Conservation (phyloP, 2,113 vertebrate species). For the Brevimyrus niger region DNA sequence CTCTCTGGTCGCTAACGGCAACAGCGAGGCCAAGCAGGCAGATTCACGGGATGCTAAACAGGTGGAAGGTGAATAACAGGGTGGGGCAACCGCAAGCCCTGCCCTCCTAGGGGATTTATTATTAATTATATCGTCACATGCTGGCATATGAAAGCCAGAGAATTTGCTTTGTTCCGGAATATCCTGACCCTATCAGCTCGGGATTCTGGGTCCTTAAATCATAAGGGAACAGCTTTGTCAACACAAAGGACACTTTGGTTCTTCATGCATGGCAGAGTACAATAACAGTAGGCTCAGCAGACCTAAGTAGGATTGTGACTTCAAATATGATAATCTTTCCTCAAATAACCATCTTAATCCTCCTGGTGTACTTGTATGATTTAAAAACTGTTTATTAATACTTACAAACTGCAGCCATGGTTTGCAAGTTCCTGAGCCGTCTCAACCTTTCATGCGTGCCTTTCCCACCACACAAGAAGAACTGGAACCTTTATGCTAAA, state of each 20-base stretch:
- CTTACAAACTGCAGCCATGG: background rate
- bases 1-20: background rate
- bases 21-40: background rate
- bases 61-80: background rate
- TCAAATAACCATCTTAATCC: background rate
- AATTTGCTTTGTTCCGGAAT: background rate
- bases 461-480: background rate
- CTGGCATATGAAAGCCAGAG: constrained; percentile 13
- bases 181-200: background rate
- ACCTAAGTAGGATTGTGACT: background rate
- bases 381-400: background rate
- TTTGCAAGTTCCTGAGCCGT: background rate
- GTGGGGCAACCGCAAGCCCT: constrained; percentile 11
- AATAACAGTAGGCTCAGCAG: constrained; percentile 11
- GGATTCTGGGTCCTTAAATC: background rate
- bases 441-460: background rate
- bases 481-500: background rate
- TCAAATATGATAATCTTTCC: background rate
- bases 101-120: constrained; percentile 25
- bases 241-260: background rate
- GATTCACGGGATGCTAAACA: background rate
- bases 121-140: constrained; percentile 29
- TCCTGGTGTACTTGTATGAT: background rate
- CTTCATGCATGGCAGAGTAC: background rate
- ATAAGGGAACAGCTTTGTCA: background rate